Evolutionary conservation across 2,113 vertebrate species (phyloP).

Genomic region (Struthidea cinerea): DNA sequence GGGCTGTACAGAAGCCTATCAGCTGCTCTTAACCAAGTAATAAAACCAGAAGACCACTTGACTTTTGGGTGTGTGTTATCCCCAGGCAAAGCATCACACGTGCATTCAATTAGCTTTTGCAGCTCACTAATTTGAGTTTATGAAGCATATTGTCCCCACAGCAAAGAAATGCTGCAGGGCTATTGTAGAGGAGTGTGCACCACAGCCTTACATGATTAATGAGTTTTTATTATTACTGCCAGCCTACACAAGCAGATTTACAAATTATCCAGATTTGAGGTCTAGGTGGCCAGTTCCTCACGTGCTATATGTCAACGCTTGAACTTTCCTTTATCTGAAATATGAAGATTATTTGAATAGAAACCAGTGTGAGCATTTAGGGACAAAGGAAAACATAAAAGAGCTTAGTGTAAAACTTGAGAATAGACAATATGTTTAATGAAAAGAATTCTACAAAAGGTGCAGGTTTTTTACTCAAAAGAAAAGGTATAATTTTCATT

Average conservation of each 20-base stretch:
- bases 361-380: not conserved
- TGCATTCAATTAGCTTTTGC: constrained; percentile 32
- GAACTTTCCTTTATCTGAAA: not conserved
- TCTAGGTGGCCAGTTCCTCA: not conserved
- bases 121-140: constrained; percentile 48
- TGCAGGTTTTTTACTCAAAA: not conserved
- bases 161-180: constrained; percentile 21
- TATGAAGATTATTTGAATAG: not conserved
- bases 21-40: not conserved
- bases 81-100: not conserved
- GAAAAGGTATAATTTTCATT: not conserved
- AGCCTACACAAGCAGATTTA: not conserved
- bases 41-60: constrained; percentile 13
- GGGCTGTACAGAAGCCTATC: not conserved
- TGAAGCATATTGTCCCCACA: constrained; percentile 31
- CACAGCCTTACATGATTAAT: not conserved
- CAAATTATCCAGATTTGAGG: not conserved
- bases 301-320: not conserved
- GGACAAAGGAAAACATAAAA: not conserved
- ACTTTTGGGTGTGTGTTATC: not conserved
- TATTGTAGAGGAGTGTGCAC: not conserved
- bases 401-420: not conserved
- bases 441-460: not conserved
- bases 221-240: not conserved
- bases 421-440: not conserved